phyloP scores from a whole-genome alignment of 2,797 vertebrate species.

The Pampus argenteus region DNA sequence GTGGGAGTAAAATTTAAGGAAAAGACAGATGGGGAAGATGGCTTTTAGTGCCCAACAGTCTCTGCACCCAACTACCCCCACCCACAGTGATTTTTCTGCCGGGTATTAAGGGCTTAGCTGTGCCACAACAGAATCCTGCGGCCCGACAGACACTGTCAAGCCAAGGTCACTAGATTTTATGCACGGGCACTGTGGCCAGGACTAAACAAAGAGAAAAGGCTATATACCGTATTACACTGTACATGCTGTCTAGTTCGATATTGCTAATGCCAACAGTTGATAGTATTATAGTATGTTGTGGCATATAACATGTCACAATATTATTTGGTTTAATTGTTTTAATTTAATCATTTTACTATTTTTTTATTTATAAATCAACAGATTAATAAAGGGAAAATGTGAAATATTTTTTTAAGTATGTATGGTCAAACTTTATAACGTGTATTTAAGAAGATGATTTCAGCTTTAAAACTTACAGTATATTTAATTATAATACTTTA shows the following conservation, averaged over 20 bases:
- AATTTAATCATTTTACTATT: not conserved
- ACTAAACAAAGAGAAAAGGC: slow-evolving; percentile 1
- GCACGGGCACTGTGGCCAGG: slow-evolving; percentile 9
- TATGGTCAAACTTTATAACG: not conserved
- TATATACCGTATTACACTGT: not conserved
- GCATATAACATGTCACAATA: not conserved
- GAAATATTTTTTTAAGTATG: no score
- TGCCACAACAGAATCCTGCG: slow-evolving; percentile 42
- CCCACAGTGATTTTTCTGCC: slow-evolving; percentile 38
- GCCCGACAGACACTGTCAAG: slow-evolving; percentile 47
- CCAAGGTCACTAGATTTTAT: slow-evolving; percentile 69
- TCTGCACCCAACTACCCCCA: slow-evolving; percentile 4
- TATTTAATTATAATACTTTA: slow-evolving; percentile 56
- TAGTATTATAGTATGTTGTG: not conserved
- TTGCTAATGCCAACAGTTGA: not conserved
- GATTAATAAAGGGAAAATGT: not conserved
- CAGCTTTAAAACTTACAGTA: not conserved
- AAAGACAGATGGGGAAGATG: slow-evolving; percentile 4
- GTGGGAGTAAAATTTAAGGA: not conserved
- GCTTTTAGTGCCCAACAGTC: not conserved
- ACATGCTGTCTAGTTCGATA: not conserved
- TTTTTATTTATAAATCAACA: not conserved
- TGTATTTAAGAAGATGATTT: not conserved
- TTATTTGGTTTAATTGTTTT: not conserved
- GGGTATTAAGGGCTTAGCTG: slow-evolving; percentile 74